phyloP scores from a whole-genome alignment of 2,113 vertebrate genomes.

The Pedionomus torquatus region DNA sequence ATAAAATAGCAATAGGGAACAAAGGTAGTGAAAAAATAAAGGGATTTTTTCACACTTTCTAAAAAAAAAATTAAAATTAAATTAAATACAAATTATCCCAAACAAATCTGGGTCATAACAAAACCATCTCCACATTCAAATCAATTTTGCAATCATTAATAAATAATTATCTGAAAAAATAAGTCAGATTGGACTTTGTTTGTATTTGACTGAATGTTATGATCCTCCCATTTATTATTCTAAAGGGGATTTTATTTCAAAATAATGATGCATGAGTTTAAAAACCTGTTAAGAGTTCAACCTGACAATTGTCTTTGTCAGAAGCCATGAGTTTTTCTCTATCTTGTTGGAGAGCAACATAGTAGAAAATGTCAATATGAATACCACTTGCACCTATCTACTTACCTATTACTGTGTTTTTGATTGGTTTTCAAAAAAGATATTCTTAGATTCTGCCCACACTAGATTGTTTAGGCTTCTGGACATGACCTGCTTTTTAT shows the following conservation, averaged over 20 bases:
- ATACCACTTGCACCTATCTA: not conserved
- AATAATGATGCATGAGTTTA: not conserved
- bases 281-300: not conserved
- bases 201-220: not conserved
- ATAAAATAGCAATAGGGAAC: not conserved
- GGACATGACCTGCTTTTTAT: not conserved
- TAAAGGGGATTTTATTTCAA: not conserved
- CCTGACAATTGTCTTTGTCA: not conserved
- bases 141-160: not conserved
- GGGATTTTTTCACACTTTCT: not conserved
- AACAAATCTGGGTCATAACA: not conserved
- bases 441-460: not conserved
- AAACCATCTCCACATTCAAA: not conserved
- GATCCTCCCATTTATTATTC: not conserved
- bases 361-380: not conserved
- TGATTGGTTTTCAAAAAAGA: not conserved
- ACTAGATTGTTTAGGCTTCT: not conserved
- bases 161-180: not conserved
- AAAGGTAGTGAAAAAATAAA: not conserved
- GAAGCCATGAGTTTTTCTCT: not conserved
- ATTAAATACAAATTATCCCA: not conserved
- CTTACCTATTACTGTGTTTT: not conserved
- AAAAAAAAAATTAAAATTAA: not conserved
- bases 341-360: not conserved
- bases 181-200: accelerated